Conservation (phyloP, 2,888 invertebrate species). For the Acleris emargana region DNA sequence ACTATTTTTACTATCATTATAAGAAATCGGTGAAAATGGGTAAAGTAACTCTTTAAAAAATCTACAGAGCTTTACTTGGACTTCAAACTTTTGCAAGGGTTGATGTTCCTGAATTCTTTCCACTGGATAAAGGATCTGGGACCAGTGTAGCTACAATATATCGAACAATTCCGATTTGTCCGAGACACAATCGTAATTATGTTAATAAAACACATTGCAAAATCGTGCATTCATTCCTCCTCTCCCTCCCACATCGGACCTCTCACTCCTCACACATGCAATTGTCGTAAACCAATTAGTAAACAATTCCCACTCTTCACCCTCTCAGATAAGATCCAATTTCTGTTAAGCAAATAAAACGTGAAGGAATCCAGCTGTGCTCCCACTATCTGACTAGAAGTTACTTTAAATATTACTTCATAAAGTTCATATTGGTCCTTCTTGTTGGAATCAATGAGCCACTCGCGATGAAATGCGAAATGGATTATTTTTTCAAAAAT, state of each 20-base stretch:
- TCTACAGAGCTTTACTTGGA: too few relatives aligned
- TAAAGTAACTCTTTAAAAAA: too few relatives aligned
- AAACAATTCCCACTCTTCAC: constrained; percentile 61
- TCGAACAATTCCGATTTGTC: constrained; percentile 67
- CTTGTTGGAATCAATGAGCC: constrained; percentile 65
- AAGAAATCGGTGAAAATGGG: too few relatives aligned
- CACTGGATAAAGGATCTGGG: neutral
- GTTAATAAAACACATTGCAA: constrained; percentile 69
- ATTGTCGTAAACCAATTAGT: constrained; percentile 71
- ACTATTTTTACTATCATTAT: too few relatives aligned
- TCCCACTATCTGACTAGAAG: constrained; percentile 44
- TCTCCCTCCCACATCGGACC: constrained; percentile 54
- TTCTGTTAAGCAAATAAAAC: constrained; percentile 56
- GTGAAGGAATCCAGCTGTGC: constrained; percentile 68
- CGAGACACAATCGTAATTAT: constrained; percentile 66
- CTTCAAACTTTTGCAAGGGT: neutral
- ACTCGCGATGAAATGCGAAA: constrained; percentile 79
- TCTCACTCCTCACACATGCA: constrained; percentile 65
- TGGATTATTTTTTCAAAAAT: constrained; percentile 84
- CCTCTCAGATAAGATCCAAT: constrained; percentile 61
- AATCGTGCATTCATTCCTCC: constrained; percentile 64
- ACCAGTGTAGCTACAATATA: constrained; percentile 40
- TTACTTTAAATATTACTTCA: constrained; percentile 44
- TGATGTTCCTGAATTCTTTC: neutral
- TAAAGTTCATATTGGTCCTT: constrained; percentile 52